A percentile compares a stretch with the other conserved stretches of the same genome.
These are phyloP conservation scores for Eulemur rubriventer DNA, from an alignment of 2,797 vertebrate genomes.

Conservation along the genomic window DNA sequence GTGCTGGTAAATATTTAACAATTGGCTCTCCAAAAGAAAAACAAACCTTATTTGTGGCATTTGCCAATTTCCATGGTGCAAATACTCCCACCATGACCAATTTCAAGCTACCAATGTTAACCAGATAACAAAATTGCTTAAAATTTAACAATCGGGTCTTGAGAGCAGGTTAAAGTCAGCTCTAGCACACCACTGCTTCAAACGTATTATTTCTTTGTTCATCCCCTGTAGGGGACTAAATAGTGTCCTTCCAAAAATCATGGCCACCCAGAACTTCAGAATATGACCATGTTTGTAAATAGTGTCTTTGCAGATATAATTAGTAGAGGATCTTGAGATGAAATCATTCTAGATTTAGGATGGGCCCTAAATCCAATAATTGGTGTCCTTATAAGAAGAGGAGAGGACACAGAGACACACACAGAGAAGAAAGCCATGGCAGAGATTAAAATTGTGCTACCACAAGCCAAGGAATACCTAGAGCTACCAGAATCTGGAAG, in stretches of 20 bases:
- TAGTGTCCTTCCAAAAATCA: neutral
- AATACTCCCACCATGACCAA: neutral
- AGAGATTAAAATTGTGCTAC: neutral
- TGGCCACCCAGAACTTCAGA: neutral
- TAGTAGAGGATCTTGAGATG: neutral
- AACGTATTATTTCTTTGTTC: neutral
- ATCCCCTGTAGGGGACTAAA: neutral
- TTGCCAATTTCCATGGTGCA: neutral
- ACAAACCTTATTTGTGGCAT: neutral
- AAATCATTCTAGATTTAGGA: slow-evolving; percentile 9
- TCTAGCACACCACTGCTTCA: neutral
- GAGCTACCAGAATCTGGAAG: neutral
- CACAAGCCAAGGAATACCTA: neutral
- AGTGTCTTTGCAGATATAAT: neutral
- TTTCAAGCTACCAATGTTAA: slow-evolving; percentile 6
- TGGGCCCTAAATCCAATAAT: neutral
- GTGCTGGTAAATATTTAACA: neutral
- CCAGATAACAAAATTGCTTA: neutral
- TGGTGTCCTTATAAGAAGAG: neutral
- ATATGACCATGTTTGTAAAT: neutral
- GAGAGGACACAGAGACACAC: neutral
- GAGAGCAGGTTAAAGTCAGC: neutral
- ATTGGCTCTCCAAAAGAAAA: neutral
- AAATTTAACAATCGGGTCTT: neutral
- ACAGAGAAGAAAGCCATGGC: neutral